Percentiles rank a stretch among this genome's conserved stretches.
phyloP scores from a whole-genome alignment of 2,113 vertebrate genomes.

The Indicator indicator region DNA sequence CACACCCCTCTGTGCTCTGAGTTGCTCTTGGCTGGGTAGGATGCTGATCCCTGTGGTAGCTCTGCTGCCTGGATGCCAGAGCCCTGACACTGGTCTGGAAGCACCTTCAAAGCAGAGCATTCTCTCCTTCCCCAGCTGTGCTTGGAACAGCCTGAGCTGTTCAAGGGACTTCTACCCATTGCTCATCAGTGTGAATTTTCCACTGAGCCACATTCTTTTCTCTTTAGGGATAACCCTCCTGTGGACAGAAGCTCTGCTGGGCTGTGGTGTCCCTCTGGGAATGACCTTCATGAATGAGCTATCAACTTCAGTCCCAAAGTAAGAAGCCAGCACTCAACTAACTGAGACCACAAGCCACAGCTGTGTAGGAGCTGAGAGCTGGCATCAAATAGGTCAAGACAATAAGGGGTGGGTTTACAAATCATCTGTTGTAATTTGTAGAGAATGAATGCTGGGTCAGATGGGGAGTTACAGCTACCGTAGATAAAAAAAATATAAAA shows the following conservation, averaged over 20 bases:
- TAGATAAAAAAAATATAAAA: neutral
- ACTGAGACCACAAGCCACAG: neutral
- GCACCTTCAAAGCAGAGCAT: neutral
- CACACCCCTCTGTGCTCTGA: neutral
- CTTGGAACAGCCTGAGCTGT: neutral
- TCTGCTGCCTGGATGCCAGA: neutral
- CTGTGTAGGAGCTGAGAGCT: neutral
- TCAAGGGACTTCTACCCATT: neutral
- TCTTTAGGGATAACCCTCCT: neutral
- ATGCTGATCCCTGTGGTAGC: rapidly evolving
- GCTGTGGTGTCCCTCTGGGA: neutral
- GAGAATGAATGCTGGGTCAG: neutral
- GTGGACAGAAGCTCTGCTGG: neutral
- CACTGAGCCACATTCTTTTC: neutral
- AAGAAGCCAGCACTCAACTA: neutral
- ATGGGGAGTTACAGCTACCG: neutral
- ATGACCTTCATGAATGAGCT: neutral
- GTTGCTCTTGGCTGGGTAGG: neutral
- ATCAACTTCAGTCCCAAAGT: neutral
- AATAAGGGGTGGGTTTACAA: slow-evolving; percentile 8
- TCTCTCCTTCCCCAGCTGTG: neutral
- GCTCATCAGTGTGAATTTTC: neutral
- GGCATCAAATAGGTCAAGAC: neutral
- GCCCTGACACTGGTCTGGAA: neutral
- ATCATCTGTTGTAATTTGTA: neutral